These are phyloP conservation scores for Pristionchus arcanus DNA, from an alignment of 2,888 invertebrate genomes.

Conservation along the genomic window DNA sequence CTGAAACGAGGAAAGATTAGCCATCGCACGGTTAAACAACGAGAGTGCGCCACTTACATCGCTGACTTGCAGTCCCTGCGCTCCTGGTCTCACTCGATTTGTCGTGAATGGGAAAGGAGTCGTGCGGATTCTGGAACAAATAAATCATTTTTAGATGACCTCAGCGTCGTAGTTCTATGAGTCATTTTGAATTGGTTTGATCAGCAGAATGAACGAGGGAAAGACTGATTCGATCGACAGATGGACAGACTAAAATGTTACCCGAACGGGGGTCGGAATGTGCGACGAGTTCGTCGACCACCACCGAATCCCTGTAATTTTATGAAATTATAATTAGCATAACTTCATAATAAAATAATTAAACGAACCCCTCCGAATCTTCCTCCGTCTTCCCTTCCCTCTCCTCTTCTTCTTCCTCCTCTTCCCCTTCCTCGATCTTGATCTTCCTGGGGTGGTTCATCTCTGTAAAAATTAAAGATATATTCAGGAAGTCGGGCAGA, in stretches of 20 bases:
- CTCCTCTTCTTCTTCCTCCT: constrained; percentile 36
- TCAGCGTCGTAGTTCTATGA: constrained; percentile 31
- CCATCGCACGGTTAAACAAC: not conserved
- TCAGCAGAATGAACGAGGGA: not conserved
- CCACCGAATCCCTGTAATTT: not conserved
- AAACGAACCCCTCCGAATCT: not conserved
- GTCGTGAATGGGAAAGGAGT: not conserved
- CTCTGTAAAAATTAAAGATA: not conserved
- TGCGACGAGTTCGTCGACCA: not conserved
- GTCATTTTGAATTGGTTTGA: not conserved
- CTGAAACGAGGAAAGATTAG: not conserved
- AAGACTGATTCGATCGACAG: not conserved
- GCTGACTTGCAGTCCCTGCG: constrained; percentile 19
- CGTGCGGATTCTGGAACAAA: not conserved
- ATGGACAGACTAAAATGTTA: not conserved
- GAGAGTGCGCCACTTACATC: not conserved
- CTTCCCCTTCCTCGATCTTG: constrained; percentile 49
- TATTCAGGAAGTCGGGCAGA: not conserved
- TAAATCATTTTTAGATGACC: not conserved
- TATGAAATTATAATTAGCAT: not conserved
- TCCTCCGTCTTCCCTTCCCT: not conserved
- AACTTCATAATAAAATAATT: not conserved
- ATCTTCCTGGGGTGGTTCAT: constrained; percentile 42
- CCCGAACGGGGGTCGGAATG: not conserved
- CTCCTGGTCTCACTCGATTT: constrained; percentile 2